Conservation (phyloP, 2,797 vertebrate genomes). For the Tokudaia tokunoshimensis region DNA sequence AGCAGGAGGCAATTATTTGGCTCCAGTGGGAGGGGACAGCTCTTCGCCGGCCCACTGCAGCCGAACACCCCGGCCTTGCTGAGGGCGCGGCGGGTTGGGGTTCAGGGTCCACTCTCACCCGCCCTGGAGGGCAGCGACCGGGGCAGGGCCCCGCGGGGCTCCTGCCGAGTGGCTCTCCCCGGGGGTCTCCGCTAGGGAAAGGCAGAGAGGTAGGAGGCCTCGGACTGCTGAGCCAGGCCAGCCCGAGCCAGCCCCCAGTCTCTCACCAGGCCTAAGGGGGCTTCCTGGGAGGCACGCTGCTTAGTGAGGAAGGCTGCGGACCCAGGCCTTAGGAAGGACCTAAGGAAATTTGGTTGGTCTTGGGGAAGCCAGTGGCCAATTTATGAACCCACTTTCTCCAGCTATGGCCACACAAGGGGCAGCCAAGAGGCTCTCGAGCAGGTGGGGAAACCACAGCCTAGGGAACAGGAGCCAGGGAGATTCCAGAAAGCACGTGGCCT, state of each 20-base stretch:
- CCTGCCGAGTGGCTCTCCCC: constrained; percentile 45
- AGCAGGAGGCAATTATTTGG: constrained; percentile 91
- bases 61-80: constrained; percentile 83
- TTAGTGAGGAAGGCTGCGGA: background rate
- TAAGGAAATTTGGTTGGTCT: background rate
- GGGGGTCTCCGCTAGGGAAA: background rate
- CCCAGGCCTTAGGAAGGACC: background rate
- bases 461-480: constrained; percentile 76
- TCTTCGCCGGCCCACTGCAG: constrained; percentile 85
- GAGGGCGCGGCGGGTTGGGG: constrained; percentile 68
- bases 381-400: constrained; percentile 49
- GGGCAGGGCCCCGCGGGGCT: constrained; percentile 53
- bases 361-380: constrained; percentile 52
- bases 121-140: background rate
- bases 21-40: constrained; percentile 90
- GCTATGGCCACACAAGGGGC: constrained; percentile 75
- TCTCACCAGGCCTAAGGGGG: constrained; percentile 34
- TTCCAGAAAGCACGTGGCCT: constrained; percentile 66
- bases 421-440: constrained; percentile 60
- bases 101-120: constrained; percentile 56
- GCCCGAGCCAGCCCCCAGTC: background rate
- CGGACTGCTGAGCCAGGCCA: background rate
- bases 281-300: background rate
- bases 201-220: constrained; percentile 38
- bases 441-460: constrained; percentile 78